Percentiles rank a stretch among this genome's conserved stretches.
Evolutionary conservation across 2,888 invertebrate species (phyloP).

Genomic region (Congeria kusceri): DNA sequence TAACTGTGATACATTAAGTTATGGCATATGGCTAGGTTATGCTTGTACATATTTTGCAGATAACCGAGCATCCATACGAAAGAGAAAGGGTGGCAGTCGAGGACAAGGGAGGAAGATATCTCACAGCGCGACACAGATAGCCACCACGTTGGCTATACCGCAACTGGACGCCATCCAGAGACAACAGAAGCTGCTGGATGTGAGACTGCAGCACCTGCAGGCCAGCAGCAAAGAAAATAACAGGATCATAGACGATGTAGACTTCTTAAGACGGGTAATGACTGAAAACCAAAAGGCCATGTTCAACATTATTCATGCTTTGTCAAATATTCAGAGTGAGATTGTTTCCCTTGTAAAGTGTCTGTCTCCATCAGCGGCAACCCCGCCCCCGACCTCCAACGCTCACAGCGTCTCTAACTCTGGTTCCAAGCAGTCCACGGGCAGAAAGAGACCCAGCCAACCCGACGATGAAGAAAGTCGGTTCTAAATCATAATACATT

Average conservation of each 20-base stretch:
- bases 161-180: constrained; percentile 85
- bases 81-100: constrained; percentile 65
- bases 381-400: constrained; percentile 59
- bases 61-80: constrained; percentile 50
- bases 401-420: constrained; percentile 55
- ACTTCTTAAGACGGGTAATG: constrained; percentile 84
- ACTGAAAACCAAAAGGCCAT: constrained; percentile 85
- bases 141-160: constrained; percentile 84
- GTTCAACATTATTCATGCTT: constrained; percentile 83
- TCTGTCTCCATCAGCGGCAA: constrained; percentile 71
- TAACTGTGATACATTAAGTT: too few relatives aligned
- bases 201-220: constrained; percentile 84
- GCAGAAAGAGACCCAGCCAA: constrained; percentile 52
- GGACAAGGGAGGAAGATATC: constrained; percentile 74
- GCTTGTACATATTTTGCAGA: constrained; percentile 22
- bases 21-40: too few relatives aligned
- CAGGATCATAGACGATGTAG: constrained; percentile 83
- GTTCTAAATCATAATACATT: constrained; percentile 30
- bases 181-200: constrained; percentile 84
- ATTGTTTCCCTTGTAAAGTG: constrained; percentile 81
- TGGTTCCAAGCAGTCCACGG: constrained; percentile 30
- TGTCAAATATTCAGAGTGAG: constrained; percentile 84
- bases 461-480: constrained; percentile 63
- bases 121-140: constrained; percentile 76
- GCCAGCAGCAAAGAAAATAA: constrained; percentile 83